Evolutionary conservation across 2,888 invertebrate genomes (phyloP), one percentile per base, ranked within the genome.

Genomic region (Tenthredo distinguenda): DNA sequence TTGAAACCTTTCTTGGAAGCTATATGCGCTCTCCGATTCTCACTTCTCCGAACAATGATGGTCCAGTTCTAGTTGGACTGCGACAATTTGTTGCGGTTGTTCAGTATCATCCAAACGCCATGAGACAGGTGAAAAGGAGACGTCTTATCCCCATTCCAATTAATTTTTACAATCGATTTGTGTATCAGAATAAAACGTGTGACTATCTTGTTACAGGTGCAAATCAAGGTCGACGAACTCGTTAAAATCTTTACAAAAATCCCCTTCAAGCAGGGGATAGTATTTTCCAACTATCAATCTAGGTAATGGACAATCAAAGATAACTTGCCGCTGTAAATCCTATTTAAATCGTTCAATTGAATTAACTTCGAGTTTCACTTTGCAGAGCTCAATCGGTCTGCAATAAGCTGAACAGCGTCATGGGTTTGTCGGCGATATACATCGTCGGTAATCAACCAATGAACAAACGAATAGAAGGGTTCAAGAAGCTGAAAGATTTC

Each of bases 271-370:
- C 99, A 99, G 93, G 98, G 98, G 91, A 94, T 99, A 9, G 95
- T 99, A 77, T 99, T 99, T 94, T 97, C 97, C 86, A 98, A 98
- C 93, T 97, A 97, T 90, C 97, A 98, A 93, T 95, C 96, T 4
- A 94, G 95, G 96, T 96, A 92, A 90, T 34, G 7, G 9, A 74
- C 21, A 21, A 31, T 18, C 26, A 34, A 34, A 31, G 12, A 47
- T 1, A 15, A 68, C 12, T 31, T 18, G 68, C 18, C 2, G 21
- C 18, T 21, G n/a, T 31, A 18, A 68, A 34, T 18, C 4, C 12
- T 18, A 72, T 58, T 74, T 18, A 7, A 68, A 72, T 43, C 43
- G 40, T 84, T 86, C 68, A 26, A 62, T 55, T 83, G 68, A 47
- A 76, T 55, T 18, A 55, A 68, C 21, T 21, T 31, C 12, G 18